Evolutionary conservation across 2,888 invertebrate genomes (phyloP).

Genomic region (Doris montereyensis): DNA sequence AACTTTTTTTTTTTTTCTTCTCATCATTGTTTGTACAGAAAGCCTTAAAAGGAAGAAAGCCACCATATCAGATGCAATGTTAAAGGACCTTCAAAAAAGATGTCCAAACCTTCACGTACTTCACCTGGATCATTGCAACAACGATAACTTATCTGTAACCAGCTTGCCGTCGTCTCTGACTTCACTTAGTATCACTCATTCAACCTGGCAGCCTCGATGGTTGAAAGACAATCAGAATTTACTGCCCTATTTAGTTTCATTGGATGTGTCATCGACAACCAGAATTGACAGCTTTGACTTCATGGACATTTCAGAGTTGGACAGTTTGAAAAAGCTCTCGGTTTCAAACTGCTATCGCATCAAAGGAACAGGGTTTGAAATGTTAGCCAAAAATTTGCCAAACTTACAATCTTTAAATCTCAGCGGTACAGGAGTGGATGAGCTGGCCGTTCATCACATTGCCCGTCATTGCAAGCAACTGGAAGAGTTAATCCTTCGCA

Average conservation of each 20-base stretch:
- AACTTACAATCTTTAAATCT: constrained; percentile 50
- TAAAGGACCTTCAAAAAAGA: constrained; percentile 57
- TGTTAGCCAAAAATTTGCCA: constrained; percentile 48
- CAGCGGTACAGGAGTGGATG: constrained; percentile 45
- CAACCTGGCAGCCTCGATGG: constrained; percentile 57
- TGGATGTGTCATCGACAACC: constrained; percentile 50
- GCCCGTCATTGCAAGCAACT: constrained; percentile 49
- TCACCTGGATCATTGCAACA: constrained; percentile 50
- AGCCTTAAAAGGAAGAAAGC: constrained; percentile 53
- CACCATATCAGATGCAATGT: constrained; percentile 60
- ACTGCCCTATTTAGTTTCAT: constrained; percentile 49
- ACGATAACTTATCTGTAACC: constrained; percentile 48
- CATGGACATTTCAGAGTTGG: constrained; percentile 48
- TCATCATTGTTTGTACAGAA: constrained; percentile 44
- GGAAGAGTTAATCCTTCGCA: constrained; percentile 46
- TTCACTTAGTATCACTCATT: constrained; percentile 48
- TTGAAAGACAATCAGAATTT: constrained; percentile 47
- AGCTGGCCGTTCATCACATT: constrained; percentile 58
- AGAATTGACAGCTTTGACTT: constrained; percentile 54
- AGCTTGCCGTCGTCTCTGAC: constrained; percentile 52
- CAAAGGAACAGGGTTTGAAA: constrained; percentile 47
- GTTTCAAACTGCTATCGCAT: constrained; percentile 57
- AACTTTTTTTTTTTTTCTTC: not conserved
- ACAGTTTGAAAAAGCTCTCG: constrained; percentile 48
- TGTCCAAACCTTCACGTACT: constrained; percentile 61